Conservation (phyloP, 2,113 vertebrate species). For the Merops nubicus region DNA sequence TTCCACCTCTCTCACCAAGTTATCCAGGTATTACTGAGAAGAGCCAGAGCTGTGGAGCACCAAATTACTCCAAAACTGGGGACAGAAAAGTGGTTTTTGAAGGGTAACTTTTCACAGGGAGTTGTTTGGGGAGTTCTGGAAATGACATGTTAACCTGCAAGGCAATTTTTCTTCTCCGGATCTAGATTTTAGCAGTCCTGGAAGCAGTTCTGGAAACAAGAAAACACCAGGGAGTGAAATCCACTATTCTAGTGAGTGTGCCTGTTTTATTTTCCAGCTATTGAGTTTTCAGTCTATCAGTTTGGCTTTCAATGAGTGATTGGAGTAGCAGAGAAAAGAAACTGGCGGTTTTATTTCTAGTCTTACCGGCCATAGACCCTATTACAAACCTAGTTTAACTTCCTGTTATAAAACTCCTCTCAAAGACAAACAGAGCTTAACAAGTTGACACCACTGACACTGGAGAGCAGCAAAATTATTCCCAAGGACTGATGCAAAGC, state of each 20-base stretch:
- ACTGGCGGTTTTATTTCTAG: not conserved
- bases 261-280: not conserved
- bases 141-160: not conserved
- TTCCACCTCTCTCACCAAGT: not conserved
- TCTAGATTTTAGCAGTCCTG: not conserved
- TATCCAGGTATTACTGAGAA: not conserved
- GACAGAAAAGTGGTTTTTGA: not conserved
- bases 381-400: not conserved
- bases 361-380: not conserved
- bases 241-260: slow-evolving; percentile 75
- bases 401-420: not conserved
- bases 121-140: not conserved
- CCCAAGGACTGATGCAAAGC: not conserved
- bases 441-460: not conserved
- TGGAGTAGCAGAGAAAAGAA: not conserved
- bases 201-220: not conserved
- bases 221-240: not conserved
- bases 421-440: not conserved
- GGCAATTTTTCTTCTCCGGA: not conserved
- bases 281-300: not conserved
- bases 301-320: not conserved
- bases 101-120: not conserved
- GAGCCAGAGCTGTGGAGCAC: not conserved
- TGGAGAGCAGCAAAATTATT: not conserved
- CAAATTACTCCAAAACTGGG: not conserved